Percentiles rank a stretch among this genome's conserved stretches.
phyloP scores from a whole-genome alignment of 2,113 vertebrate genomes.

The Chunga burmeisteri region DNA sequence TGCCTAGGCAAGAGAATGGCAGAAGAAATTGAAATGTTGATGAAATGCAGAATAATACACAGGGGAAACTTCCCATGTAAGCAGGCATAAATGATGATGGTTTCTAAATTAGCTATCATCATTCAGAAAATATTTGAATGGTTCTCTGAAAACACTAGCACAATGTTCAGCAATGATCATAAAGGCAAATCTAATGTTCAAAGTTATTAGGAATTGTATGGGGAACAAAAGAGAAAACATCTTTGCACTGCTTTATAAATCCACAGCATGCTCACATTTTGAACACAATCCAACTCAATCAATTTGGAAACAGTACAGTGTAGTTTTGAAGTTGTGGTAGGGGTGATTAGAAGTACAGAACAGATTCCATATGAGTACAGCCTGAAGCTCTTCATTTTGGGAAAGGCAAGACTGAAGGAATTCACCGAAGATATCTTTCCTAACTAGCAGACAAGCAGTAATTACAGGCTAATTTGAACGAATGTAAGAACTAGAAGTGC shows the following conservation, averaged over 20 bases:
- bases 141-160: background rate
- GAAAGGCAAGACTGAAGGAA: background rate
- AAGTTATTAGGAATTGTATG: background rate
- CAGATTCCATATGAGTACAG: background rate
- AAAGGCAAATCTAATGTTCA: background rate
- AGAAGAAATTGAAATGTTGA: background rate
- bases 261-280: background rate
- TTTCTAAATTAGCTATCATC: conserved; percentile 12
- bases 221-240: background rate
- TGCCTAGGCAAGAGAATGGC: background rate
- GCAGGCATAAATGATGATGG: background rate
- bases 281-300: background rate
- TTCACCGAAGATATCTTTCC: background rate
- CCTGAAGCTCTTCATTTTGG: background rate
- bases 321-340: background rate
- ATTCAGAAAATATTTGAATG: background rate
- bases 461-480: background rate
- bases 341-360: background rate
- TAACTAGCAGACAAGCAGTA: background rate
- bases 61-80: background rate
- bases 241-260: background rate
- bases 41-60: background rate
- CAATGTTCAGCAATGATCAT: background rate
- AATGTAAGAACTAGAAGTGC: background rate
- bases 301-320: background rate